Conservation (phyloP, 2,113 vertebrate genomes). For the Triplophysa dalaica region DNA sequence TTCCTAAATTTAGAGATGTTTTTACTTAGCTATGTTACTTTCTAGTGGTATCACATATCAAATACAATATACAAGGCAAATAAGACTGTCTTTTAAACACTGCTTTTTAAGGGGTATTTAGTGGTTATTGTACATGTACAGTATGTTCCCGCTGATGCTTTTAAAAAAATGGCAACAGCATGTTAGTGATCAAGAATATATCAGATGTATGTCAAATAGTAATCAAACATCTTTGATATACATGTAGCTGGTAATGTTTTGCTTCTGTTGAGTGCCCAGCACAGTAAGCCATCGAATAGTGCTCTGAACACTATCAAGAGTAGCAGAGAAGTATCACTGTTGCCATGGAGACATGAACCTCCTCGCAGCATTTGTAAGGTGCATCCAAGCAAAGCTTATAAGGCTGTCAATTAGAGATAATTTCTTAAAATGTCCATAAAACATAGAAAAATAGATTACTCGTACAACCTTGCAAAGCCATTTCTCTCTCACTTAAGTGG, state of each 20-base stretch:
- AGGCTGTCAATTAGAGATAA: slow-evolving; percentile 40
- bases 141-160: not conserved
- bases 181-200: no score
- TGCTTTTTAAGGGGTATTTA: not conserved
- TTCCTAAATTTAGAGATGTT: not conserved
- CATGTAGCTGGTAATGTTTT: slow-evolving; percentile 11
- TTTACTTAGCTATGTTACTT: not conserved
- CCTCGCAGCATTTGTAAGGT: slow-evolving; percentile 40
- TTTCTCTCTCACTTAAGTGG: not conserved
- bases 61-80: not conserved
- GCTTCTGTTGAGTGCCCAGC: slow-evolving; percentile 10
- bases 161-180: not conserved
- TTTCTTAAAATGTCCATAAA: slow-evolving; percentile 41
- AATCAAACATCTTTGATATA: not conserved
- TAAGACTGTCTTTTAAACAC: not conserved
- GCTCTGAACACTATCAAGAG: slow-evolving; percentile 35
- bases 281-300: not conserved
- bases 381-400: slow-evolving; percentile 38
- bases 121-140: not conserved
- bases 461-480: not conserved
- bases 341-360: slow-evolving; percentile 58
- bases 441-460: not conserved
- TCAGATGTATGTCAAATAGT: not conserved
- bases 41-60: not conserved
- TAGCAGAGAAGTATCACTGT: slow-evolving; percentile 51